These are phyloP conservation scores for Setophaga kirtlandii DNA, from an alignment of 2,113 vertebrate genomes.

Conservation along the genomic window DNA sequence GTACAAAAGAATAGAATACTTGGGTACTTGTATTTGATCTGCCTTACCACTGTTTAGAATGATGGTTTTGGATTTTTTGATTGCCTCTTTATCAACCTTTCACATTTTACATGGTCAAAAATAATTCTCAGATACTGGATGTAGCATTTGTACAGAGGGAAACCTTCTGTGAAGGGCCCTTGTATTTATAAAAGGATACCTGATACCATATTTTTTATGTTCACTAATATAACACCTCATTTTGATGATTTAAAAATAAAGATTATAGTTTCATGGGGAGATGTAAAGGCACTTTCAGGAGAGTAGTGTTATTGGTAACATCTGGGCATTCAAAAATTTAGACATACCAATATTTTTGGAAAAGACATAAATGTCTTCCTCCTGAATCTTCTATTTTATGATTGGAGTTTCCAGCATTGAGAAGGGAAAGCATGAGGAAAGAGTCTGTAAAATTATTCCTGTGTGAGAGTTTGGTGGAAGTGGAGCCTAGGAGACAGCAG, in stretches of 20 bases:
- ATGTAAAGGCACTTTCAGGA: background rate
- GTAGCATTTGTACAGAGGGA: background rate
- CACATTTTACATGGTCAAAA: background rate
- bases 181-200: background rate
- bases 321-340: background rate
- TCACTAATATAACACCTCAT: background rate
- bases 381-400: background rate
- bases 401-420: background rate
- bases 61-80: background rate
- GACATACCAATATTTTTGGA: background rate
- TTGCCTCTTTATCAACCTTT: background rate
- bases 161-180: background rate
- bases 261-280: background rate
- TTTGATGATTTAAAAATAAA: background rate
- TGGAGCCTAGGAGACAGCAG: background rate
- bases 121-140: background rate
- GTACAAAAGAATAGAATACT: background rate
- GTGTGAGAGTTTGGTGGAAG: background rate
- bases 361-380: background rate
- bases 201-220: background rate
- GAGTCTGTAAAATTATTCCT: background rate
- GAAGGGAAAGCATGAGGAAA: background rate
- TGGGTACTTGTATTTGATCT: background rate
- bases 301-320: background rate
- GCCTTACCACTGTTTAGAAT: background rate